A percentile compares a stretch with the other conserved stretches of the same genome.
Conservation (phyloP, 2,113 vertebrate species). For the Crotalus viridis region DNA sequence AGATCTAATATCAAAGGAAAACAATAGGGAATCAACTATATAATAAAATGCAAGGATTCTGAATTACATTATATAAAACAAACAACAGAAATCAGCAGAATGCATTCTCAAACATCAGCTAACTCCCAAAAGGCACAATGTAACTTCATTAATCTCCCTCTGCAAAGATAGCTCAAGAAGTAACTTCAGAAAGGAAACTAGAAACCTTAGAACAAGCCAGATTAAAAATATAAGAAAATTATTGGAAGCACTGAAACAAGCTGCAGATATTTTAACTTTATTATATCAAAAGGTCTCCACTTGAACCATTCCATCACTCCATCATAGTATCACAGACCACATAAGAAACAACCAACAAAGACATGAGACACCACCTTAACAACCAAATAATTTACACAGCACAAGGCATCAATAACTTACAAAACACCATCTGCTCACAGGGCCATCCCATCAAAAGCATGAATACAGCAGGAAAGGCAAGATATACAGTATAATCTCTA, state of each 20-base stretch:
- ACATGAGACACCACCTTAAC: background rate
- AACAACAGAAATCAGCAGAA: background rate
- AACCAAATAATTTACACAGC: background rate
- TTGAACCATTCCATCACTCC: background rate
- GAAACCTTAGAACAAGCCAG: background rate
- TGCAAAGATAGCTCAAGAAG: background rate
- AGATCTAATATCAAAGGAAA: background rate
- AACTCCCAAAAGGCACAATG: background rate
- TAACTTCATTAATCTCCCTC: background rate
- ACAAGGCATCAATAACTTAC: background rate
- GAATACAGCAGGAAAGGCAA: background rate
- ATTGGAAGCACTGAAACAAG: background rate
- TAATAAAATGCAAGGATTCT: background rate
- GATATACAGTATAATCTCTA: background rate
- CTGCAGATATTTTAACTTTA: background rate
- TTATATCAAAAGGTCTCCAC: background rate
- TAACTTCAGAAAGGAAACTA: background rate
- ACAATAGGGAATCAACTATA: background rate
- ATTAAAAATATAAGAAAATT: background rate
- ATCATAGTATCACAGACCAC: background rate
- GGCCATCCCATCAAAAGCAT: background rate
- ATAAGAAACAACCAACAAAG: background rate
- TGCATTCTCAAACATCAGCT: background rate
- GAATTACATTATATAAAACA: background rate
- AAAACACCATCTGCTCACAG: background rate